A percentile compares a stretch with the other conserved stretches of the same genome.
Evolutionary conservation across 1,140 invertebrate species (phyloP).

Genomic region (Drosophila lacertosa): DNA sequence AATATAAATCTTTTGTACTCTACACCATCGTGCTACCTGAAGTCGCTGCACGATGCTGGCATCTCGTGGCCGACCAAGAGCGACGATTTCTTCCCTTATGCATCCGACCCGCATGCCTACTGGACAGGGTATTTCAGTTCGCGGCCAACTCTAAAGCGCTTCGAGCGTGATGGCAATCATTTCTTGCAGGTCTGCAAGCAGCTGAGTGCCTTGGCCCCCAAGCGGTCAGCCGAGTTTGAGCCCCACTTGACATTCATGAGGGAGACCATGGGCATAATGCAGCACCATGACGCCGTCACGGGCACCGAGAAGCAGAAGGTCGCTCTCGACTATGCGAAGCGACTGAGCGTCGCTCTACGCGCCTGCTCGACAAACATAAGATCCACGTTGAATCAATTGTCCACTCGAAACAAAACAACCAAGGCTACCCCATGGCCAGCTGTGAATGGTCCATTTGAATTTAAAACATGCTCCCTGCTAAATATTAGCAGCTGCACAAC

Average conservation of each 20-base stretch:
- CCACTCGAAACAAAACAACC: slow-evolving; percentile 15
- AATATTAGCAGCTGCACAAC: slow-evolving; percentile 88
- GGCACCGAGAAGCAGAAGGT: slow-evolving; percentile 97
- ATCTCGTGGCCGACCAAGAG: slow-evolving; percentile 88
- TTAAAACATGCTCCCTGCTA: slow-evolving; percentile 87
- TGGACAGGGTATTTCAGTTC: slow-evolving; percentile 99
- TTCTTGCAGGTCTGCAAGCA: slow-evolving; percentile 90
- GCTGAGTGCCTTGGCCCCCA: slow-evolving; percentile 83
- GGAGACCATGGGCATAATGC: slow-evolving; percentile 91
- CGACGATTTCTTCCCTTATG: slow-evolving; percentile 97
- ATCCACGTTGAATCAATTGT: slow-evolving; percentile 62
- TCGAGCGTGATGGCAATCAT: slow-evolving; percentile 91
- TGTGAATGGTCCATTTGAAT: slow-evolving; percentile 44
- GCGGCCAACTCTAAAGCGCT: slow-evolving; percentile 92
- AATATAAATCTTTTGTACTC: slow-evolving; percentile 95
- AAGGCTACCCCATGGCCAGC: not conserved
- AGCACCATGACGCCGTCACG: slow-evolving; percentile 95
- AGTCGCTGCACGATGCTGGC: slow-evolving; percentile 90
- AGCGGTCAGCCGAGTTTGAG: slow-evolving; percentile 50
- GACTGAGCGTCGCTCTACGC: slow-evolving; percentile 84
- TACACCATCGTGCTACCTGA: slow-evolving; percentile 96
- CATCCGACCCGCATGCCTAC: slow-evolving; percentile 91
- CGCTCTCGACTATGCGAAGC: slow-evolving; percentile 92
- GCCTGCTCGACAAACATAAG: slow-evolving; percentile 66
- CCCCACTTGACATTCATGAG: slow-evolving; percentile 83